Base-by-base conservation (phyloP, 2,888 invertebrate species). In the Ochropleura plecta region DNA sequence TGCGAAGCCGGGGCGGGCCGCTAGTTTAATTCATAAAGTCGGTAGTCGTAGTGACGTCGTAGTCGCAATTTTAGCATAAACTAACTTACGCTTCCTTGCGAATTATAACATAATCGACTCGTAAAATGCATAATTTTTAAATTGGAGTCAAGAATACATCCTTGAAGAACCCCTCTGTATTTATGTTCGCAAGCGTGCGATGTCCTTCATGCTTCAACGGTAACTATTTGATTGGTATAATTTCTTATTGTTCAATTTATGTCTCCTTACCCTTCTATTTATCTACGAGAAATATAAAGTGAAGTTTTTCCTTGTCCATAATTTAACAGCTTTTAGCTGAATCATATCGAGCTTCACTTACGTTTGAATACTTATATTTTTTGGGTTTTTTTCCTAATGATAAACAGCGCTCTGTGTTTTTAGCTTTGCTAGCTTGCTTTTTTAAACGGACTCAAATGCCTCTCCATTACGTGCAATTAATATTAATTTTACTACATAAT, bases 151-250 rank as follows among this genome's bases (percentile, higher is more conserved):
- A 70, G 70, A 53, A 64, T 68, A 70, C 16, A 30, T 67, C 77
- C 76, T 81, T 81, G 81, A 64, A 59, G 49, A 55, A 76, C 49
- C 59, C 67, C 48, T 67, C 16, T 57, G 46, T 46, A 66, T 67
- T 49, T 64, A 68, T 64, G 42, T 66, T 42, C 30, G 42, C 44
- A 67, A 66, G 49, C 51, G 18, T 20, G 46, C 30, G 20, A 40
- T 7, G 30, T 46, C 12, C 14, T 76, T 62, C 51, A 14, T 46
- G 42, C 16, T 40, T 68, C 42, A 42, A 57, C 30, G 53, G 18
- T 59, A 66, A 40, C 49, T 74, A 51, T 66, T 60, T 49, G 18
- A 55, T 66, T 51, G 20, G 30, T 51, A 30, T 20, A n/a, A 20
- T 5, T 5, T n/a, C 5, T 60, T 42, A 42, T 18, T 44, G 6